Evolutionary conservation across 2,888 invertebrate genomes (phyloP), one percentile per base, ranked within the genome.

Genomic region (Scaptomyza reducta): DNA sequence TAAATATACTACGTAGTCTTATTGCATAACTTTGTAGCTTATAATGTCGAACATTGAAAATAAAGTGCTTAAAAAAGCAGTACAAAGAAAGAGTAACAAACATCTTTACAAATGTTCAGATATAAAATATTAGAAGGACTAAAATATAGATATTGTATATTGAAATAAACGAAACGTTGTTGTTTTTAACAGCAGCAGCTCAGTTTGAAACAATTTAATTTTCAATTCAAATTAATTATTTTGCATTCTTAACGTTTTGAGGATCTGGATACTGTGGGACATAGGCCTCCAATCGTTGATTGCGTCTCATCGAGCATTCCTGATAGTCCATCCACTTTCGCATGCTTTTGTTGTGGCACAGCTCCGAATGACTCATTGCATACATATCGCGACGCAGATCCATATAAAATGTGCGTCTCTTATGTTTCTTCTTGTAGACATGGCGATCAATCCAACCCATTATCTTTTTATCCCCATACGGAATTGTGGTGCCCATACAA

Each of bases 221-320:
- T 22, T 49, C 13, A 33, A 4, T 49, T 33, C 16, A 9, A 41
- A 33, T 33, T 11, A 7, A 41, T 27, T n/a, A 14, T 9, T 11
- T 7, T 18, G 11, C 11, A n/a, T 25, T 18, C 22, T 31, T 31
- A 11, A 60, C 7, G 6, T 0, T 0, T 13, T 71, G 55, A 4
- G 49, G 44, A 22, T 47, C 1, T 9, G 79, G 71, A 70, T 82
- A 82, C 2, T 66, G 40, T 2, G 79, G 83, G 1, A 79, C 11
- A 3, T 38, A 40, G 1, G 29, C 27, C 16, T 79, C 79, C 61
- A 79, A 50, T 9, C 77, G 60, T 31, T 74, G 71, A 50, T 82
- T 41, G 10, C 83, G 83, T 1, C 42, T 44, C 6, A 79, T 9
- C 0, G 77, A 45, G 16, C 83, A 79, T 6, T 74, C 27, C 14